A percentile compares a stretch with the other conserved stretches of the same genome.
Evolutionary conservation across 2,797 vertebrate genomes (phyloP).

Genomic region (Brotogeris chrysoptera): DNA sequence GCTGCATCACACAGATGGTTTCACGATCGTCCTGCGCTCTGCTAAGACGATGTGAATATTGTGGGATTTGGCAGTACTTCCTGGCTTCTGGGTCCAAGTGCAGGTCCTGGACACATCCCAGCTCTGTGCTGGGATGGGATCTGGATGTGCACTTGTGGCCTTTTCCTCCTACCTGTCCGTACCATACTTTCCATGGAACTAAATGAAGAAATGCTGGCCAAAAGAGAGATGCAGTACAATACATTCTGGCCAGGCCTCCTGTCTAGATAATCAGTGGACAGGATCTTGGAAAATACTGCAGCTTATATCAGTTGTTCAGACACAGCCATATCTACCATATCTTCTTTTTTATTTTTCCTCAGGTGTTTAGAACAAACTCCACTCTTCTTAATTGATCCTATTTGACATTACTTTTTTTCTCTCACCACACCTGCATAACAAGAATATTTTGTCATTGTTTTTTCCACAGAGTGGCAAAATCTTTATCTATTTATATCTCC

Average conservation of each 20-base stretch:
- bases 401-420: background rate
- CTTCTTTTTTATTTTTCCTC: background rate
- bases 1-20: constrained; percentile 7
- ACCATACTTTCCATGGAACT: constrained; percentile 16
- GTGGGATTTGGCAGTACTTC: constrained; percentile 52
- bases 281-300: background rate
- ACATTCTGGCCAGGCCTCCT: background rate
- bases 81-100: constrained; percentile 11
- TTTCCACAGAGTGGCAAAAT: background rate
- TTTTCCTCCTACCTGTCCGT: constrained; percentile 54
- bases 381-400: background rate
- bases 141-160: background rate
- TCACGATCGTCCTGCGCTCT: background rate
- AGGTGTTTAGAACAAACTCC: background rate
- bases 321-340: background rate
- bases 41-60: background rate
- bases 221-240: background rate
- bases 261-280: constrained; percentile 10
- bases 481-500: background rate
- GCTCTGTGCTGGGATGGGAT: constrained; percentile 1
- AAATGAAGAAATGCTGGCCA: background rate
- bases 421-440: background rate
- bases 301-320: background rate
- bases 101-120: constrained; percentile 20
- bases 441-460: background rate